These are phyloP conservation scores for Meloidogyne chitwoodi DNA, from an alignment of 1,140 invertebrate genomes.

Conservation along the genomic window DNA sequence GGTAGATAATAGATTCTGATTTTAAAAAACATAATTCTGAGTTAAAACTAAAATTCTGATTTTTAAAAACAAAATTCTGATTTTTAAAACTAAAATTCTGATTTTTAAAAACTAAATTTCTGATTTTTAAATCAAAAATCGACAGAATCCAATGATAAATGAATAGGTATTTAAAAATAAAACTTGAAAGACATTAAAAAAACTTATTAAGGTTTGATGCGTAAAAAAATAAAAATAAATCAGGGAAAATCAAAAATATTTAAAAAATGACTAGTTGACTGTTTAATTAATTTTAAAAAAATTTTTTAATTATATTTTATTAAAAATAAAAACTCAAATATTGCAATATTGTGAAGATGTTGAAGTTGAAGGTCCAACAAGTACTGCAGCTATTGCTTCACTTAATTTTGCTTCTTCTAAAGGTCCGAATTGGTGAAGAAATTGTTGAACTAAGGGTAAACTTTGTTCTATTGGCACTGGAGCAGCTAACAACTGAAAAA, in stretches of 20 bases:
- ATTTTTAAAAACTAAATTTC: too few species aligned
- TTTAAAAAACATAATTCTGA: too few species aligned
- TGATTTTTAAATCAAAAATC: not conserved
- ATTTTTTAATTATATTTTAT: not conserved
- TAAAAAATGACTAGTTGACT: not conserved
- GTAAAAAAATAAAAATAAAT: not conserved
- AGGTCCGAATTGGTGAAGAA: not conserved
- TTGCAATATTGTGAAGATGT: not conserved
- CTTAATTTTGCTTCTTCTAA: constrained; percentile 18
- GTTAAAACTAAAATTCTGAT: not conserved
- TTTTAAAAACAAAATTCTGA: not conserved
- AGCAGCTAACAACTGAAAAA: not conserved
- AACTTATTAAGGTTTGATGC: not conserved
- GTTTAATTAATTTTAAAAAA: not conserved
- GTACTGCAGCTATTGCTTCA: constrained; percentile 16
- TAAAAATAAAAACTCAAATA: not conserved
- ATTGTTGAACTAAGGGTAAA: not conserved
- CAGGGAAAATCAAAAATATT: not conserved
- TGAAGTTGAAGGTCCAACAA: not conserved
- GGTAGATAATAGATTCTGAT: too few species aligned
- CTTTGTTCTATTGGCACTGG: not conserved
- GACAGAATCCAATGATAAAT: not conserved
- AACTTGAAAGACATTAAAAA: not conserved
- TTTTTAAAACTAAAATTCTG: not conserved
- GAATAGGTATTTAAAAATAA: not conserved